Evolutionary conservation across 2,113 vertebrate genomes (phyloP).

Genomic region (Sapayoa aenigma): DNA sequence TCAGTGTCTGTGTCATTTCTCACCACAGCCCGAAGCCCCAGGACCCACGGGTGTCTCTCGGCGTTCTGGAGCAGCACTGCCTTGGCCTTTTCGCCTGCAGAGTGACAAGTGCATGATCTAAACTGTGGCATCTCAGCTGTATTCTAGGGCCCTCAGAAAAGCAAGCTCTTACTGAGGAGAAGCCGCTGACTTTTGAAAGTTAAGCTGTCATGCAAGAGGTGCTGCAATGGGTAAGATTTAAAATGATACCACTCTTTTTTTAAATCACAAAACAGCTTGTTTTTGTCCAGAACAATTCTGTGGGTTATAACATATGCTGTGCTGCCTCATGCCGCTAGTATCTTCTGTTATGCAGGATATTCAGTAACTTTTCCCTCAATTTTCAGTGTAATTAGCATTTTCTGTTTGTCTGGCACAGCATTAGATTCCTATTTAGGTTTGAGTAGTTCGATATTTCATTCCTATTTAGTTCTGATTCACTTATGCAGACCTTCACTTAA

Average conservation of each 20-base stretch:
- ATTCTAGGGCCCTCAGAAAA: slow-evolving; percentile 71
- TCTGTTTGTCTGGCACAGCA: background rate
- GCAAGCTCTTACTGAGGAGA: slow-evolving; percentile 52
- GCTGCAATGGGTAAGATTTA: slow-evolving; percentile 67
- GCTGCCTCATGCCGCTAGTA: background rate
- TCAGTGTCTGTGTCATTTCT: background rate
- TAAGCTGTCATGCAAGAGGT: slow-evolving; percentile 59
- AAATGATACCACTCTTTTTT: background rate
- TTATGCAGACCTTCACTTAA: background rate
- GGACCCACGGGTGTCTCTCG: no score
- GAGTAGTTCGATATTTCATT: background rate
- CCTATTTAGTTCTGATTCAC: background rate
- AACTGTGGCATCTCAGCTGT: slow-evolving; percentile 58
- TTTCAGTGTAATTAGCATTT: background rate
- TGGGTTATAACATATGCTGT: background rate
- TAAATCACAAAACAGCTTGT: background rate
- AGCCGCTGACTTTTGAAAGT: slow-evolving; percentile 72
- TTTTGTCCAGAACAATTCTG: background rate
- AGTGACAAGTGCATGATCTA: background rate
- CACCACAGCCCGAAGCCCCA: background rate
- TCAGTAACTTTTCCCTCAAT: background rate
- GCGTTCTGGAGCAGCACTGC: background rate
- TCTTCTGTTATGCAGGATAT: background rate
- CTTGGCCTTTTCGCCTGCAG: background rate
- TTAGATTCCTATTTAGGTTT: background rate